These are phyloP conservation scores for Scolopax rusticola DNA, from an alignment of 2,797 vertebrate species.

Conservation along the genomic window DNA sequence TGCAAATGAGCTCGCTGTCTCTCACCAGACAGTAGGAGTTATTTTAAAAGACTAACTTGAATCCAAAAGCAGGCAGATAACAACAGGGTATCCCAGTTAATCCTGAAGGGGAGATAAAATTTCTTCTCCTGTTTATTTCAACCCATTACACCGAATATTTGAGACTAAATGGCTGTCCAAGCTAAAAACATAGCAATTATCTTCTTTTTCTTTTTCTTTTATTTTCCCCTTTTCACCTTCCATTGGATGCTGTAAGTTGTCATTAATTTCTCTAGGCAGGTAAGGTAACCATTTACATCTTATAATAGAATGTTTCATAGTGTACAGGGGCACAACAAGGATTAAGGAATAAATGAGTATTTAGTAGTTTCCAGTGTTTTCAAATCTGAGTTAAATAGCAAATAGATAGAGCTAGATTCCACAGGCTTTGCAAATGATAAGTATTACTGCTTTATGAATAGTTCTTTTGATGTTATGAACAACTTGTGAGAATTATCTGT, in stretches of 20 bases:
- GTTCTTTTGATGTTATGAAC: neutral
- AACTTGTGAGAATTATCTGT: neutral
- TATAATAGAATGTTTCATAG: neutral
- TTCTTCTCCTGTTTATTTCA: neutral
- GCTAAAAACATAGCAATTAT: neutral
- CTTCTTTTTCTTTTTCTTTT: neutral
- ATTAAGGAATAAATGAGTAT: neutral
- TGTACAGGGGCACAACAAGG: neutral
- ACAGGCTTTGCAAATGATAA: neutral
- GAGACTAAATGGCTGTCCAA: neutral
- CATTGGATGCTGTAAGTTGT: neutral
- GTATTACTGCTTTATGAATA: neutral
- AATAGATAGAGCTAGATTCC: neutral
- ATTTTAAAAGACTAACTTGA: neutral
- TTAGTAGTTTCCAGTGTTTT: neutral
- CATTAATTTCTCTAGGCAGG: neutral
- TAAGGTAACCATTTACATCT: neutral
- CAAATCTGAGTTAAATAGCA: neutral
- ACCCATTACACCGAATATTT: neutral
- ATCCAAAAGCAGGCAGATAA: neutral
- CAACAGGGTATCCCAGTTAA: neutral
- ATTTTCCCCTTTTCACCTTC: accelerated
- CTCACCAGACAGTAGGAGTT: neutral
- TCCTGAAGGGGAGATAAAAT: neutral
- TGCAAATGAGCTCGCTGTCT: neutral